These are phyloP conservation scores for Aspidiotus destructor DNA, from an alignment of 2,888 invertebrate genomes.

Conservation along the genomic window DNA sequence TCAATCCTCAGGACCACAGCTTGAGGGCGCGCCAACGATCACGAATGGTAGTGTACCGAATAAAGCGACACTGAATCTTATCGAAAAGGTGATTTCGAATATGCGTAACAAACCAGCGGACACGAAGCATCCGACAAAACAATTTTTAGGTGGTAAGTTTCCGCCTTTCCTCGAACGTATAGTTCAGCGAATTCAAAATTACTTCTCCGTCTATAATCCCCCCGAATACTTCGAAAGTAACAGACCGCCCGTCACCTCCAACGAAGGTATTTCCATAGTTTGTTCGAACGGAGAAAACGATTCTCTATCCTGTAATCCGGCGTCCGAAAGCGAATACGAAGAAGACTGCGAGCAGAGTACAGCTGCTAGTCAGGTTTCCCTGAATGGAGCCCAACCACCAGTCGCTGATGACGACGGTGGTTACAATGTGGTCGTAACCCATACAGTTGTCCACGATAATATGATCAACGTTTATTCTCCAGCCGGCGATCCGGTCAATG, in stretches of 20 bases:
- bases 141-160: conserved; percentile 41
- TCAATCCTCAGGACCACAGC: no score
- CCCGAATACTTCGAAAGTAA: conserved; percentile 35
- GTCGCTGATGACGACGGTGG: conserved; percentile 9
- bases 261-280: conserved; percentile 13
- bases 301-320: conserved; percentile 14
- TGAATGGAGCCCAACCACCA: not conserved
- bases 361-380: not conserved
- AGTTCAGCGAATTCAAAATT: conserved; percentile 58
- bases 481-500: not conserved
- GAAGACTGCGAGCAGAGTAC: not conserved
- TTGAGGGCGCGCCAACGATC: not conserved
- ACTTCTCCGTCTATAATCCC: conserved; percentile 53
- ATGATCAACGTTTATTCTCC: conserved; percentile 24
- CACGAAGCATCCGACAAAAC: conserved; percentile 7
- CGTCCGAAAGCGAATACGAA: conserved; percentile 9
- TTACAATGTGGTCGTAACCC: conserved; percentile 24
- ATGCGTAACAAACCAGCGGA: not conserved
- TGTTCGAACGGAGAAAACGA: conserved; percentile 17
- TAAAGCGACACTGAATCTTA: not conserved
- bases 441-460: conserved; percentile 26
- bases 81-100: conserved; percentile 13
- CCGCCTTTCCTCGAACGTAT: conserved; percentile 59
- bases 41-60: not conserved
- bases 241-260: conserved; percentile 12